Evolutionary conservation across 2,888 invertebrate genomes (phyloP).

Genomic region (Kuschelorhynchus macadamiae): DNA sequence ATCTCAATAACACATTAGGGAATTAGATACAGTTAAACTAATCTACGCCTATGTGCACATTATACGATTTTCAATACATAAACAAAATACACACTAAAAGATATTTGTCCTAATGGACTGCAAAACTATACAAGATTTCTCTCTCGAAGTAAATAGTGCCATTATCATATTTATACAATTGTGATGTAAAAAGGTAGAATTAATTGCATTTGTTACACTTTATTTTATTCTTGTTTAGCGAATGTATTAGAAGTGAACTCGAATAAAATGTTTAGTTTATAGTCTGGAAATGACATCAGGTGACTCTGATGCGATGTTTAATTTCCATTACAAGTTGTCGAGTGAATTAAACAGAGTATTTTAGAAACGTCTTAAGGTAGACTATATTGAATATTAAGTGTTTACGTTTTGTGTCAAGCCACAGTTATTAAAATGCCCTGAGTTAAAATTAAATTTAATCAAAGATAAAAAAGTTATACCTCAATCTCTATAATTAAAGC

Average conservation of each 20-base stretch:
- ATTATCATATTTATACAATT: constrained; percentile 49
- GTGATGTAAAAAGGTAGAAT: constrained; percentile 33
- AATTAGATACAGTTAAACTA: constrained; percentile 9
- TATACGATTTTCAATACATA: constrained; percentile 16
- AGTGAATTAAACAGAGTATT: constrained; percentile 9
- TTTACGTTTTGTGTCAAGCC: too few species aligned
- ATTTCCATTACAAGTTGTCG: constrained; percentile 34
- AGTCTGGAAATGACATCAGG: constrained; percentile 15
- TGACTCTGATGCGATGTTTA: constrained; percentile 39
- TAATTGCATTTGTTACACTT: constrained; percentile 42
- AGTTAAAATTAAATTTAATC: too few species aligned
- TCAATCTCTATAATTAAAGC: too few species aligned
- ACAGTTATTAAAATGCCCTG: too few species aligned
- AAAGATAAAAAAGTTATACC: too few species aligned
- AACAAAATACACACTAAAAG: constrained; percentile 27
- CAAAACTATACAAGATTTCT: constrained; percentile 44
- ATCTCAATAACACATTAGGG: constrained; percentile 10
- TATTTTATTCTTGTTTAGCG: constrained; percentile 38
- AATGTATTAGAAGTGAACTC: constrained; percentile 20
- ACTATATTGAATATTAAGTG: too few species aligned
- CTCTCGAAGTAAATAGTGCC: constrained; percentile 38
- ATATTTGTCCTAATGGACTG: constrained; percentile 46
- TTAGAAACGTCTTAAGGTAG: constrained; percentile 4
- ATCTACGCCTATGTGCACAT: constrained; percentile 30
- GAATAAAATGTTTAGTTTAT: constrained; percentile 38